Base-by-base conservation (phyloP, 2,888 invertebrate species). In the Hololepta plana region DNA sequence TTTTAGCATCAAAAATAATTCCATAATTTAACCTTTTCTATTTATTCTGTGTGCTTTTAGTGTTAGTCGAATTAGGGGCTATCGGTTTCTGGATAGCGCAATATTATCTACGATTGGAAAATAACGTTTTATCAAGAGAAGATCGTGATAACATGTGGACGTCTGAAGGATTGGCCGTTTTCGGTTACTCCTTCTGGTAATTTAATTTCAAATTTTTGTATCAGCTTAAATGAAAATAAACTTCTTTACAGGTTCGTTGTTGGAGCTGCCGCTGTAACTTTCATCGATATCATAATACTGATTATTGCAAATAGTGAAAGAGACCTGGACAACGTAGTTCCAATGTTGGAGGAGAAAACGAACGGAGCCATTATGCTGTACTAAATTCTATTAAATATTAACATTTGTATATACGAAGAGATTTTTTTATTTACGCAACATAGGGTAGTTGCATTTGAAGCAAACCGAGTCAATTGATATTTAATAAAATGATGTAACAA, bases 181-280 rank as follows among this genome's bases (percentile, higher is more conserved):
- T 88, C 20, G 88, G 87, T 26, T 72, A 79, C 41, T 90, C 90
- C 4, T 91, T 87, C 53, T 91, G 84, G 77, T 76, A 46, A 56
- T 8, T 8, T 21, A 8, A 21, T 9, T 21, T 21, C 7, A 6
- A 21, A 21, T 21, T 21, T 21, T 6, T 21, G 6, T 12, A 14
- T 21, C 14, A 24, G 17, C 21, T 3, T 26, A 15, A 29, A 20
- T 11, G 4, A 12, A 11, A 6, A 16, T 26, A 10, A 28, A 27
- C 12, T 24, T 29, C 34, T 28, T 44, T 51, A 23, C 56, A 75
- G 76, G 76, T 59, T 82, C 41, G 71, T 80, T 5, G 72, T 76
- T 3, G 71, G 69, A 4, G 72, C 80, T 1, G 62, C 69, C 1
- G 55, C 72, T 24, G 60, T 76, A 3, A 75, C 74, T 36, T 60